Percentiles rank a stretch among this genome's conserved stretches.
These are phyloP conservation scores for Pyxicephalus adspersus DNA, from an alignment of 2,113 vertebrate genomes.

Conservation along the genomic window DNA sequence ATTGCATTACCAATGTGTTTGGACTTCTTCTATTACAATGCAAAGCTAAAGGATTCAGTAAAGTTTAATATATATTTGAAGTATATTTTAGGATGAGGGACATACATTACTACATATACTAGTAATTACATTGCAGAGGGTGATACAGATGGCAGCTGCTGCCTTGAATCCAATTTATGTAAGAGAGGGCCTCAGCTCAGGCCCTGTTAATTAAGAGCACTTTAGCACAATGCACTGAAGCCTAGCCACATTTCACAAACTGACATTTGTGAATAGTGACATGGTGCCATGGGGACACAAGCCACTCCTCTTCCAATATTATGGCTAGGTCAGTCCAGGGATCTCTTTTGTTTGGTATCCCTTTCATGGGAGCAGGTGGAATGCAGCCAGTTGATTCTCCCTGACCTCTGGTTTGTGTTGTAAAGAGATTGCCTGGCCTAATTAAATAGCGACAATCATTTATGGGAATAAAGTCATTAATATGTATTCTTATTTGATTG, in stretches of 20 bases:
- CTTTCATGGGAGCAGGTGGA: conserved; percentile 63
- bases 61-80: not conserved
- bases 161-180: conserved; percentile 22
- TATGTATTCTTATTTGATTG: not conserved
- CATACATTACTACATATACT: not conserved
- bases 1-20: too few species aligned
- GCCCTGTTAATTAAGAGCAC: conserved; percentile 47
- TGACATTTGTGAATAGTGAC: conserved; percentile 66
- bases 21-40: too few species aligned
- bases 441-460: not conserved
- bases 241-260: conserved; percentile 48
- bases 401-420: conserved; percentile 17
- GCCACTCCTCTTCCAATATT: conserved; percentile 69
- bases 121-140: not conserved
- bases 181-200: conserved; percentile 13
- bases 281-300: conserved; percentile 63
- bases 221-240: conserved; percentile 30
- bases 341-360: conserved; percentile 63
- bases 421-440: conserved; percentile 12
- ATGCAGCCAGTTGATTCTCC: conserved; percentile 60
- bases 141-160: conserved; percentile 44
- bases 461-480: not conserved
- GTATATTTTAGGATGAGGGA: not conserved
- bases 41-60: too few species aligned
- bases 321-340: conserved; percentile 60